A percentile compares a stretch with the other conserved stretches of the same genome.
Conservation (phyloP, 1,140 invertebrate species). For the Ips nitidus region DNA sequence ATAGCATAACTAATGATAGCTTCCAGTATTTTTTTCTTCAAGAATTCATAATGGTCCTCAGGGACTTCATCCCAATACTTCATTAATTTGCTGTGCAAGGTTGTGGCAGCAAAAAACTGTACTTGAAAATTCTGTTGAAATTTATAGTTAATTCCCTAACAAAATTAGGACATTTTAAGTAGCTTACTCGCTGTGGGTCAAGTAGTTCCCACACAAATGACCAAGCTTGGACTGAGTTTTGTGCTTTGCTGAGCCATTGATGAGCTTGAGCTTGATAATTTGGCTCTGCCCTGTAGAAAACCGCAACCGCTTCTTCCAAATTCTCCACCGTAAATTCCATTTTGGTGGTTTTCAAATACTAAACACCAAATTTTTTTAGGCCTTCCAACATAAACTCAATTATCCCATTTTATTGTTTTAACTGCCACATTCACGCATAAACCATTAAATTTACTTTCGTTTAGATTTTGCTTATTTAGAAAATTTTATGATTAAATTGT, state of each 20-base stretch:
- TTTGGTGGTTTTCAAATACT: background rate
- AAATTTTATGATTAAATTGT: too few relatives aligned
- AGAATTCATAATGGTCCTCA: slow-evolving; percentile 68
- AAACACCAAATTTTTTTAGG: background rate
- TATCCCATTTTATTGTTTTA: background rate
- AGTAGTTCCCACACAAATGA: slow-evolving; percentile 85
- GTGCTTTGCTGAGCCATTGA: slow-evolving; percentile 77
- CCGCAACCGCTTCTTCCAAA: slow-evolving; percentile 57
- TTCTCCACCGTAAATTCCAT: slow-evolving; percentile 51
- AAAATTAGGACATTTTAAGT: background rate
- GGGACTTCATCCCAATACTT: slow-evolving; percentile 86
- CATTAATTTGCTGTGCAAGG: slow-evolving; percentile 82
- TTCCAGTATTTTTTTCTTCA: slow-evolving; percentile 76
- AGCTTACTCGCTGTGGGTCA: slow-evolving; percentile 69
- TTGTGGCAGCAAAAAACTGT: slow-evolving; percentile 90
- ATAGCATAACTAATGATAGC: slow-evolving; percentile 72
- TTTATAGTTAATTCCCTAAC: slow-evolving; percentile 5
- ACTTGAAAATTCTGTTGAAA: slow-evolving; percentile 74
- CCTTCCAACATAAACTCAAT: background rate
- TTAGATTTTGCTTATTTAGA: too few relatives aligned
- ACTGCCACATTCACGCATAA: background rate
- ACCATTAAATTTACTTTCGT: background rate
- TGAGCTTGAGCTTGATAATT: slow-evolving; percentile 73
- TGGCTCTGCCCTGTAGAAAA: slow-evolving; percentile 58
- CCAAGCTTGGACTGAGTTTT: slow-evolving; percentile 84